Percentiles rank a stretch among this genome's conserved stretches.
phyloP scores from a whole-genome alignment of 2,113 vertebrate species.

The Eira barbara region DNA sequence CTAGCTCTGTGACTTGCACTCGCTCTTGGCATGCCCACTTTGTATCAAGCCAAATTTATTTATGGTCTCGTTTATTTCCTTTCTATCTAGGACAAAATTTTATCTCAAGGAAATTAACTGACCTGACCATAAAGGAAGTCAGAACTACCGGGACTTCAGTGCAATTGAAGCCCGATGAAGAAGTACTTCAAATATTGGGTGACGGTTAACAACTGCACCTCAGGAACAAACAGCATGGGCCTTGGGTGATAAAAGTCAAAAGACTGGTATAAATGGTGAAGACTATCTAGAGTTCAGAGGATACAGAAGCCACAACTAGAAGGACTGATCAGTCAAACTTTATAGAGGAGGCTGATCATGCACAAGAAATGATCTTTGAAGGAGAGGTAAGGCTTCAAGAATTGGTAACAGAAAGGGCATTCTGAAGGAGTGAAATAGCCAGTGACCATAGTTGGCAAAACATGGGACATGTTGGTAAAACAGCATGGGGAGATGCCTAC shows the following conservation, averaged over 20 bases:
- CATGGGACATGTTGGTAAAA: too few species aligned
- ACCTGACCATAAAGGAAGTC: constrained; percentile 8
- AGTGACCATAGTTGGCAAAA: background rate
- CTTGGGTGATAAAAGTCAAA: background rate
- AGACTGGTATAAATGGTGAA: background rate
- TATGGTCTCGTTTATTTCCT: constrained; percentile 38
- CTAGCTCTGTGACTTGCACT: background rate
- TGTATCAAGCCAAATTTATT: constrained; percentile 31
- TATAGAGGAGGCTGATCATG: background rate
- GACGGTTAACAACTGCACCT: background rate
- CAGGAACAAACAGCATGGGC: background rate
- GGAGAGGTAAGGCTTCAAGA: background rate
- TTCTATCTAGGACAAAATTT: constrained; percentile 25
- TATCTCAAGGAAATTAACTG: constrained; percentile 26
- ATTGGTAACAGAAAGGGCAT: background rate
- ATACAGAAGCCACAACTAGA: background rate
- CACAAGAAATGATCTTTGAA: background rate
- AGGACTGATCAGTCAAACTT: background rate
- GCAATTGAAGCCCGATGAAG: background rate
- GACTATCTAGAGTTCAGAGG: background rate
- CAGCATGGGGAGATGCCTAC: background rate
- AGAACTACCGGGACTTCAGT: background rate
- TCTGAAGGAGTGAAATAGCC: background rate
- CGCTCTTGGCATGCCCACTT: background rate
- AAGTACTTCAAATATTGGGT: background rate